Evolutionary conservation across 2,113 vertebrate species (phyloP), one percentile per base, ranked within the genome.

Genomic region (Stigmatopora nigra): DNA sequence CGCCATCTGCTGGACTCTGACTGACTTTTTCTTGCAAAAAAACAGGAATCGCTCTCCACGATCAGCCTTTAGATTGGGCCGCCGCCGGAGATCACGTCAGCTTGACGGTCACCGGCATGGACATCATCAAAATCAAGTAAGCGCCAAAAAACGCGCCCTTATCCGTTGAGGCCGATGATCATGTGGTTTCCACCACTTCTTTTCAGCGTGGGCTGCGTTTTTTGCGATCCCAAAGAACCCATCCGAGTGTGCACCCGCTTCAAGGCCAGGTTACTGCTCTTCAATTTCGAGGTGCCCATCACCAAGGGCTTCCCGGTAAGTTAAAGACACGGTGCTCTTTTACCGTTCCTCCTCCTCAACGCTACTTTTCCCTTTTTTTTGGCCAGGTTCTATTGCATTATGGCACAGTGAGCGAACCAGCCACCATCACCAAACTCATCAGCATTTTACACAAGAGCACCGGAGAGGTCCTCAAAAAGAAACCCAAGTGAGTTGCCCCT

Each of bases 71-170:
- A 62, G 95, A 99, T 80, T 99, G 97, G 97, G 95, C 95, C 19
- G 96, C 94, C 67, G 97, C 97, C 8, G 97, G 97, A 68, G 96
- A 99, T 86, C 96, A 99, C 16, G 88, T 99, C 88, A 98, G 91
- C 90, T 93, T 99, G 79, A 97, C 92, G 5, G 91, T 99, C 87
- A 98, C 96, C 63, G 97, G 97, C 78, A 95, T 99, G 92, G 97
- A 99, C 92, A 99, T 99, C 90, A 99, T 98, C 88, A 99, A 98
- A 92, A 97, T 99, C 85, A 98, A 98, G 97, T 98, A 88, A 93
- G 53, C 5, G 3, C 14, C 11, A 31, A 31, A 31, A 31, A 31
- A 31, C 1, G 25, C 25, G 25, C 25, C 25, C 25, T 31, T 31
- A 3, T 1, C 25, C 25, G 25, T 31, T 31, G 25, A 3, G 25